Evolutionary conservation across 2,113 vertebrate genomes (phyloP), one percentile per base, ranked within the genome.

Genomic region (Caranx ignobilis): DNA sequence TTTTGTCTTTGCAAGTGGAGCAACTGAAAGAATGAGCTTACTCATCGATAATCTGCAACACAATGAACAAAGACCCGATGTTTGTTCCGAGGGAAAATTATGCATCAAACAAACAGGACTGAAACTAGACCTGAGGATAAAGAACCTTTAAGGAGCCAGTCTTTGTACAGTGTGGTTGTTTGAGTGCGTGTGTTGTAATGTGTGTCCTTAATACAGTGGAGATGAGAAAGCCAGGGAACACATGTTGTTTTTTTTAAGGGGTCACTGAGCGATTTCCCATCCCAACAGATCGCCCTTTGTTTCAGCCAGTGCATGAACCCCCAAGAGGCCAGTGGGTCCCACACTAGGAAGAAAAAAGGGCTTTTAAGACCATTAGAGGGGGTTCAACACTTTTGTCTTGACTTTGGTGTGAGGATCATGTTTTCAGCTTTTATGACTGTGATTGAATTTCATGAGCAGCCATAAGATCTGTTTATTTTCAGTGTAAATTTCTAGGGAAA

Each of bases 251-350:
- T 37, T 54, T 71, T 56, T 47, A 78, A 57, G 16, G 16, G 80
- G 67, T 79, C 83, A 80, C 64, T n/a, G n/a, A 59, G 19, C 37
- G 35, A 19, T 77, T 54, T 57, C 35, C 12, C 47, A 66, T 61
- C 15, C 59, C 35, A 82, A 81, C 65, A 82, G 70, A 57, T 43
- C 39, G 8, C 45, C 47, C 73, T 84, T 88, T 87, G 82, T 87
- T 82, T 84, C 11, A 63, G 1, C 54, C 15, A 45, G 32, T 63
- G 45, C 3, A 5, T 26, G n/a, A n/a, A 62, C 50, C 13, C 61
- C 35, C 66, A 26, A 32, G 59, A 9, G 16, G 31, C 8, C 35
- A 11, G 2, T 3, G 26, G 60, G 52, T n/a, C 52, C 18, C 65
- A 66, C 4, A 31, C n/a, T 55, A 32, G 31, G 9, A 9, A 45